Percentiles rank a stretch among this genome's conserved stretches.
Evolutionary conservation across 2,797 vertebrate species (phyloP).

Genomic region (Siniperca scherzeri): DNA sequence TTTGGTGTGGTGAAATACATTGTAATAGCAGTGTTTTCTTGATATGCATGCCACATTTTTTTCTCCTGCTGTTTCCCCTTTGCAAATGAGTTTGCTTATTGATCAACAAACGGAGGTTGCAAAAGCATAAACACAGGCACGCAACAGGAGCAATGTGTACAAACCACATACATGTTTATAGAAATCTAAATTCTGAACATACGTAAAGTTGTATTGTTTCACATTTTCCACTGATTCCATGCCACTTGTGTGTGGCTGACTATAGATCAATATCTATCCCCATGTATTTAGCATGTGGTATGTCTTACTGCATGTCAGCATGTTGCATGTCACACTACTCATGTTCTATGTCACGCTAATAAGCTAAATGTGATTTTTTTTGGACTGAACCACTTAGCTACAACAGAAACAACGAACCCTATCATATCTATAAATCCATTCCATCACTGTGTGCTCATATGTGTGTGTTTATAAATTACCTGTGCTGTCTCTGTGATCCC

Average conservation of each 20-base stretch:
- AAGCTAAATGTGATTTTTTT: not conserved
- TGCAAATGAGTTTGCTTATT: slow-evolving; percentile 46
- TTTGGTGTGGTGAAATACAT: slow-evolving; percentile 53
- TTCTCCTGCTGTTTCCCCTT: slow-evolving; percentile 5
- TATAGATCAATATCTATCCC: slow-evolving; percentile 20
- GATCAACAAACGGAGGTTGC: slow-evolving; percentile 12
- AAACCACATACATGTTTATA: slow-evolving; percentile 42
- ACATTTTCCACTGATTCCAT: slow-evolving; percentile 45
- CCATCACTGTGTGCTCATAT: not conserved
- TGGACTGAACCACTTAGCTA: not conserved
- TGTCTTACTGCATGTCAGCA: not conserved
- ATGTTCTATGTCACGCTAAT: slow-evolving; percentile 22
- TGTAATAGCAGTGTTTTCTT: slow-evolving; percentile 45
- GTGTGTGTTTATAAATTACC: slow-evolving; percentile 68
- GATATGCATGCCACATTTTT: slow-evolving; percentile 38
- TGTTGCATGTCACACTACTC: not conserved
- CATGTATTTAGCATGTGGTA: slow-evolving; percentile 17
- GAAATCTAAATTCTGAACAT: slow-evolving; percentile 30
- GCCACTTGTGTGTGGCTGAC: slow-evolving; percentile 28
- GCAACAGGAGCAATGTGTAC: slow-evolving; percentile 34
- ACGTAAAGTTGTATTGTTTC: slow-evolving; percentile 30
- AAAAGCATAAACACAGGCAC: slow-evolving; percentile 6
- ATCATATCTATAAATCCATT: not conserved
- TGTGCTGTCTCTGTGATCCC: slow-evolving; percentile 85
- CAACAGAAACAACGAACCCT: not conserved